phyloP scores from a whole-genome alignment of 2,113 vertebrate species.

The Cryptomyrus ogoouensis region DNA sequence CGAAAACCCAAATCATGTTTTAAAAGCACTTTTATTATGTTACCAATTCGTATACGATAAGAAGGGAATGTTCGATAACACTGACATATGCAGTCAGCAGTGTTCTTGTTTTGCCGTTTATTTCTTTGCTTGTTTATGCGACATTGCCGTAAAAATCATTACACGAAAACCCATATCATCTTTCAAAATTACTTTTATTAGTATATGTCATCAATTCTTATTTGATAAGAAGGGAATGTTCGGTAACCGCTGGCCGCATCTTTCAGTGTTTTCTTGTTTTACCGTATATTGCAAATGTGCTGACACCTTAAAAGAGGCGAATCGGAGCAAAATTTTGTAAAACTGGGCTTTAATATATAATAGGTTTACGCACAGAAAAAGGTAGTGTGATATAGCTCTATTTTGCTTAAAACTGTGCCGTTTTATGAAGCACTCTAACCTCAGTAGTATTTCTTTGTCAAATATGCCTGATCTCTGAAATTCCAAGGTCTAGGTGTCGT shows the following conservation, averaged over 20 bases:
- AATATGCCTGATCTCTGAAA: background rate
- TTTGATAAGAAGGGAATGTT: conserved; percentile 26
- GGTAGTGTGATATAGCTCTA: conserved; percentile 41
- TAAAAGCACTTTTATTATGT: conserved; percentile 16
- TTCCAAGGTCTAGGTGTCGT: conserved; percentile 30
- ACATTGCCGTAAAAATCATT: conserved; percentile 74
- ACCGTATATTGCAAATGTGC: background rate
- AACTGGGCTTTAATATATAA: background rate
- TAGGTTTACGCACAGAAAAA: conserved; percentile 20
- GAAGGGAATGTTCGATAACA: conserved; percentile 35
- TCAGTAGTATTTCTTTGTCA: conserved; percentile 57
- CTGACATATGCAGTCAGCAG: conserved; percentile 56
- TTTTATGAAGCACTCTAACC: conserved; percentile 26
- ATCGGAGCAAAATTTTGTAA: background rate
- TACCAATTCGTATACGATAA: conserved; percentile 32
- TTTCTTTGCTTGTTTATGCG: conserved; percentile 48
- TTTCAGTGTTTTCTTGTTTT: conserved; percentile 37
- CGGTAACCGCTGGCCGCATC: conserved; percentile 28
- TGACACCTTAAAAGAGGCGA: background rate
- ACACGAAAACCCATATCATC: conserved; percentile 73
- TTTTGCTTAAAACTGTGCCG: background rate
- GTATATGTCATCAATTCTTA: conserved; percentile 28
- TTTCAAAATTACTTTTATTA: background rate
- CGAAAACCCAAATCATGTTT: conserved; percentile 61
- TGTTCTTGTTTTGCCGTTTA: conserved; percentile 31